These are phyloP conservation scores for Heteronetta atricapilla DNA, from an alignment of 2,113 vertebrate species.

Conservation along the genomic window DNA sequence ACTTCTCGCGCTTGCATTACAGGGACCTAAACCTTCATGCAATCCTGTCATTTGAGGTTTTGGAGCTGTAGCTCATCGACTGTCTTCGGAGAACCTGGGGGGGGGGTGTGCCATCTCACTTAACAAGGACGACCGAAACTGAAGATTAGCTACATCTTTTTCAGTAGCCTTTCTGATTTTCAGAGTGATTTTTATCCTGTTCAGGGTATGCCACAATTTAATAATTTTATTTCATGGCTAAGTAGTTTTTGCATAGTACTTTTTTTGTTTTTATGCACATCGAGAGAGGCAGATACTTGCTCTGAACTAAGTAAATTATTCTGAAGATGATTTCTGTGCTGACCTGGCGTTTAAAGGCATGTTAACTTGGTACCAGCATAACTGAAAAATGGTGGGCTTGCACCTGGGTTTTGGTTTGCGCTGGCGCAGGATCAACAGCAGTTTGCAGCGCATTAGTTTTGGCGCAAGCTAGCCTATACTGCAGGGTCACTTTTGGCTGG, in stretches of 20 bases:
- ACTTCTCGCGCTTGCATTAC: slow-evolving; percentile 95
- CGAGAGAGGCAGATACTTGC: accelerated
- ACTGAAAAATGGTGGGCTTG: slow-evolving; percentile 91
- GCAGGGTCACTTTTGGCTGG: slow-evolving; percentile 99
- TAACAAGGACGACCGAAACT: background rate
- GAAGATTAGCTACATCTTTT: background rate
- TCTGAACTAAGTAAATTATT: background rate
- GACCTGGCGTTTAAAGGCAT: background rate
- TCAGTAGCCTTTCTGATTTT: background rate
- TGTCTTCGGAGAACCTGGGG: accelerated
- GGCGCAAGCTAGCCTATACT: slow-evolving; percentile 97
- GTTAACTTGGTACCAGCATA: slow-evolving; percentile 62
- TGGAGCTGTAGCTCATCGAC: slow-evolving; percentile 5
- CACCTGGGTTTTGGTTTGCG: slow-evolving; percentile 94
- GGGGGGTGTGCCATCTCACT: background rate
- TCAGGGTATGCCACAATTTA: background rate
- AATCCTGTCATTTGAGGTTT: slow-evolving; percentile 93
- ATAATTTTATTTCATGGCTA: accelerated
- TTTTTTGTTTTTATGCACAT: background rate
- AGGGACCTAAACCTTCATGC: slow-evolving; percentile 94
- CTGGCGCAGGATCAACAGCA: slow-evolving; percentile 95
- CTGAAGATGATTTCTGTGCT: background rate
- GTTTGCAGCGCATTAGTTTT: slow-evolving; percentile 93
- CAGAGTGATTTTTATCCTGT: accelerated
- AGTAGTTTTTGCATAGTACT: accelerated